Percentiles rank a stretch among this genome's conserved stretches.
Evolutionary conservation across 2,113 vertebrate species (phyloP).

Genomic region (Isurus oxyrinchus): DNA sequence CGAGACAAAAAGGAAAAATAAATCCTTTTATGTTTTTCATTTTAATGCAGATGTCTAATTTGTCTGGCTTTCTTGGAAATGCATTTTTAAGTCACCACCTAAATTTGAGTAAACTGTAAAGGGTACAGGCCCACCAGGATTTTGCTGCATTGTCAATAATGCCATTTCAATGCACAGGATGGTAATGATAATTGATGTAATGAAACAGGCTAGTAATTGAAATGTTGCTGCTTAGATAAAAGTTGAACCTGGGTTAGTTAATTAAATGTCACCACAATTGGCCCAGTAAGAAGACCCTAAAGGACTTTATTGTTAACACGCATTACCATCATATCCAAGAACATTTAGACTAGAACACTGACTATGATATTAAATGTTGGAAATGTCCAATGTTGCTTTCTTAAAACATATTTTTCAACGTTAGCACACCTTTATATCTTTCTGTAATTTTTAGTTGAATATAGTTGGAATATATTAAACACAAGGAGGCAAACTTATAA

Average conservation of each 20-base stretch:
- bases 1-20: neutral
- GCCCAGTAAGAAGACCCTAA: neutral
- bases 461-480: neutral
- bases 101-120: neutral
- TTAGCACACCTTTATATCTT: neutral
- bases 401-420: neutral
- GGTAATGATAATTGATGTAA: neutral
- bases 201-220: neutral
- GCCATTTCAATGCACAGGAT: neutral
- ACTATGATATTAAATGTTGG: neutral
- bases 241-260: neutral
- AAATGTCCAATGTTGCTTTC: neutral
- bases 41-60: neutral
- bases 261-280: neutral
- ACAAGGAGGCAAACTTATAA: neutral
- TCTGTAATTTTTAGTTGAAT: neutral
- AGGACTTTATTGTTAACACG: neutral
- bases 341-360: neutral
- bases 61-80: neutral
- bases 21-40: neutral
- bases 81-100: neutral
- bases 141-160: neutral
- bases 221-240: neutral
- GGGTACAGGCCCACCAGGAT: neutral
- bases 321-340: neutral